These are phyloP conservation scores for Ptychodera flava DNA, from an alignment of 35 echinoderm and acorn worm species.

Conservation along the genomic window DNA sequence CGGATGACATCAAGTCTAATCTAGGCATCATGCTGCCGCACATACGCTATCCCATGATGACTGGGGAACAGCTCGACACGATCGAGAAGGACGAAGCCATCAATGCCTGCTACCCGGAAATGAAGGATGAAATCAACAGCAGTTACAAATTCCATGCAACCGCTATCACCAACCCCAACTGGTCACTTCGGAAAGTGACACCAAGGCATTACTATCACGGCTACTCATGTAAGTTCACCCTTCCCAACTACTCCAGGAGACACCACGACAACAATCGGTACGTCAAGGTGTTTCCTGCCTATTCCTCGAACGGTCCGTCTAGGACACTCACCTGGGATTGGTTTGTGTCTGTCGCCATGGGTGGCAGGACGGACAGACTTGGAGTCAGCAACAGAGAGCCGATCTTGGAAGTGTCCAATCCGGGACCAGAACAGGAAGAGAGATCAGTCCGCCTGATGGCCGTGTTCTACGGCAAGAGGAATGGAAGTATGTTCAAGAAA, in stretches of 20 bases:
- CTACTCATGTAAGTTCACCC: conserved; percentile 19
- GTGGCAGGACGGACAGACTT: not conserved
- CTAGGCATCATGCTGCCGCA: conserved; percentile 18
- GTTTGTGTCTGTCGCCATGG: not conserved
- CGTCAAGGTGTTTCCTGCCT: not conserved
- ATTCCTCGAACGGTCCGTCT: not conserved
- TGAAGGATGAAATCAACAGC: conserved; percentile 36
- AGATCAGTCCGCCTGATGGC: not conserved
- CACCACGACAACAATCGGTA: not conserved
- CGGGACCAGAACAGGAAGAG: not conserved
- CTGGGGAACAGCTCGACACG: conserved; percentile 25
- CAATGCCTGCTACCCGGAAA: conserved; percentile 20
- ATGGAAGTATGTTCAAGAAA: not conserved
- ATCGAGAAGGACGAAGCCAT: conserved; percentile 45
- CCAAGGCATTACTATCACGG: conserved; percentile 11
- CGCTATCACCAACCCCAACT: conserved; percentile 23
- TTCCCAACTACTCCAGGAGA: not conserved
- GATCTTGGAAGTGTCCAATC: not conserved
- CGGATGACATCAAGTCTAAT: conserved; percentile 26
- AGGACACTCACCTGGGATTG: not conserved
- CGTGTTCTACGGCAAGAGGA: not conserved
- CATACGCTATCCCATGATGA: conserved; percentile 36
- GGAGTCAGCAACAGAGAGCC: not conserved
- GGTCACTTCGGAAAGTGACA: conserved; percentile 13
- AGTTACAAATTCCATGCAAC: conserved; percentile 54